Percentiles rank a stretch among this genome's conserved stretches.
phyloP scores from a whole-genome alignment of 2,113 vertebrate genomes.

The Sminthopsis crassicaudata region DNA sequence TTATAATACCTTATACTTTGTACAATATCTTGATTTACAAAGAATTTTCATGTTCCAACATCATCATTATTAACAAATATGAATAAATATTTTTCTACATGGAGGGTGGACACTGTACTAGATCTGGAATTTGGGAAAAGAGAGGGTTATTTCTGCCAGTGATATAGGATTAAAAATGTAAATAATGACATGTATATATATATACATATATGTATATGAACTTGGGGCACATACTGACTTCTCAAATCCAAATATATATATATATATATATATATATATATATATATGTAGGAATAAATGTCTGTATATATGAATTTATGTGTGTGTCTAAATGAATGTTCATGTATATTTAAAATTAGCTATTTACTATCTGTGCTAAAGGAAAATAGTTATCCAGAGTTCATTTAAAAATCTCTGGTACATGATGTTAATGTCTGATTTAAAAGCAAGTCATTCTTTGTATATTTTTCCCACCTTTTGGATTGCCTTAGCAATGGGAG shows the following conservation, averaged over 20 bases:
- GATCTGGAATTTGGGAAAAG: neutral
- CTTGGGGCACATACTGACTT: neutral
- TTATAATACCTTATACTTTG: neutral
- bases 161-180: neutral
- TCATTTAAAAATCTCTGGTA: neutral
- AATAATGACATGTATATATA: no score
- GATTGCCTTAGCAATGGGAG: neutral
- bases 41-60: neutral
- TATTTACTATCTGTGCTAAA: neutral
- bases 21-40: neutral
- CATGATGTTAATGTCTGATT: neutral
- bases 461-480: neutral
- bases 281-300: neutral
- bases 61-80: neutral
- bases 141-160: neutral
- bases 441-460: neutral
- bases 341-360: neutral
- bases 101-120: neutral
- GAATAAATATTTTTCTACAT: neutral
- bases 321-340: neutral
- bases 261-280: neutral
- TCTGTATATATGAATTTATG: neutral
- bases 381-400: neutral
- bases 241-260: neutral
- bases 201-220: no score